Evolutionary conservation across 2,113 vertebrate genomes (phyloP).

Genomic region (Strigops habroptila): DNA sequence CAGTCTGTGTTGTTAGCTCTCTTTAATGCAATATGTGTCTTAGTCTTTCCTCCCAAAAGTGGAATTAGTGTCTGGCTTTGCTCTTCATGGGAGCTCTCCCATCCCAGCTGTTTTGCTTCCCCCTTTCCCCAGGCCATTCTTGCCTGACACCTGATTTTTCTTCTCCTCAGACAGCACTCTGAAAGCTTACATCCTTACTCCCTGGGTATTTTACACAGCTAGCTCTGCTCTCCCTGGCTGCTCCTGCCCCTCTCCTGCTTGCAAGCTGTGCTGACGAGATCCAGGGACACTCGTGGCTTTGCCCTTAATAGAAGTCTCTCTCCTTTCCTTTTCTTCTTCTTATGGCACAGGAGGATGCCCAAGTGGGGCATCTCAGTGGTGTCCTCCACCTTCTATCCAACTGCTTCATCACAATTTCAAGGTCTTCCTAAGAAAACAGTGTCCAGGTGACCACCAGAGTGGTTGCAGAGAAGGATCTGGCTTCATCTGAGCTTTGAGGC

Average conservation of each 20-base stretch:
- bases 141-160: conserved; percentile 45
- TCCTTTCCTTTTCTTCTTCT: not conserved
- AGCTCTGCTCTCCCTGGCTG: not conserved
- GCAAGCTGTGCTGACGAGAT: not conserved
- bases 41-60: conserved; percentile 45
- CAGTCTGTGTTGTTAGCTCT: conserved; percentile 28
- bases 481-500: not conserved
- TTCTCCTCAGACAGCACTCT: not conserved
- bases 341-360: not conserved
- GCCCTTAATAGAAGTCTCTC: not conserved
- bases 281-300: not conserved
- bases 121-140: conserved; percentile 9
- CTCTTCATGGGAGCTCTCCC: conserved; percentile 39
- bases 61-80: conserved; percentile 47
- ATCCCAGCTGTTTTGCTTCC: conserved; percentile 32
- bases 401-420: not conserved
- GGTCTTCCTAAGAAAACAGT: not conserved
- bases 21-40: conserved; percentile 35
- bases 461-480: not conserved
- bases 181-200: not conserved
- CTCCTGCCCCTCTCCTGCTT: not conserved
- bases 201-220: not conserved
- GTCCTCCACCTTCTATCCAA: not conserved
- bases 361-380: not conserved
- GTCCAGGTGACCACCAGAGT: not conserved